Evolutionary conservation across 2,113 vertebrate species (phyloP).

Genomic region (Scomber colias): DNA sequence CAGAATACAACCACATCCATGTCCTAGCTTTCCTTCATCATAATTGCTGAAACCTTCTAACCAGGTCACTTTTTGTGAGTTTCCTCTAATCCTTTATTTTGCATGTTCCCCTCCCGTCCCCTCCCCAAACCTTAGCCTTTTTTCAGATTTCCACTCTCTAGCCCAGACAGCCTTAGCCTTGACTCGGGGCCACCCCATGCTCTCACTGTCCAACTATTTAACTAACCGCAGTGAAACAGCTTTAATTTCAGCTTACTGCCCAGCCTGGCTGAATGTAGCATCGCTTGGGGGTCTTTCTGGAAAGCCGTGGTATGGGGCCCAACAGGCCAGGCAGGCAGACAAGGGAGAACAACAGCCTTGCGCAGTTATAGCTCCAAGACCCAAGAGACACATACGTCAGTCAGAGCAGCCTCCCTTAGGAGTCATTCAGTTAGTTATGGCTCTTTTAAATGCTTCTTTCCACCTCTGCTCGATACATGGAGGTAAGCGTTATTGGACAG

Average conservation of each 20-base stretch:
- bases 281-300: constrained; percentile 81
- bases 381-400: constrained; percentile 74
- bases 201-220: constrained; percentile 84
- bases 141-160: constrained; percentile 76
- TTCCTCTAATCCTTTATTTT: constrained; percentile 70
- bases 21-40: constrained; percentile 12
- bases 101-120: constrained; percentile 62
- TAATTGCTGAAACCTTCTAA: constrained; percentile 67
- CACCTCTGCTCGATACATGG: constrained; percentile 52
- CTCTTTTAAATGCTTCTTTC: constrained; percentile 64
- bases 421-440: constrained; percentile 66
- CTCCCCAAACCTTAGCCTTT: constrained; percentile 27
- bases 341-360: constrained; percentile 73
- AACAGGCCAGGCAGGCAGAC: constrained; percentile 72
- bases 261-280: constrained; percentile 65
- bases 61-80: constrained; percentile 64
- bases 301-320: constrained; percentile 74
- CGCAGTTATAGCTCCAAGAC: constrained; percentile 62
- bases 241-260: constrained; percentile 82
- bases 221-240: constrained; percentile 83
- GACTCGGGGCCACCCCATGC: constrained; percentile 78
- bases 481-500: constrained; percentile 49
- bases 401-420: constrained; percentile 62
- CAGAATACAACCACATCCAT: constrained; percentile 30
- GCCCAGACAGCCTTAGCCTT: constrained; percentile 81